phyloP scores from a whole-genome alignment of 2,888 invertebrate species.

The Mesochorus sp. region DNA sequence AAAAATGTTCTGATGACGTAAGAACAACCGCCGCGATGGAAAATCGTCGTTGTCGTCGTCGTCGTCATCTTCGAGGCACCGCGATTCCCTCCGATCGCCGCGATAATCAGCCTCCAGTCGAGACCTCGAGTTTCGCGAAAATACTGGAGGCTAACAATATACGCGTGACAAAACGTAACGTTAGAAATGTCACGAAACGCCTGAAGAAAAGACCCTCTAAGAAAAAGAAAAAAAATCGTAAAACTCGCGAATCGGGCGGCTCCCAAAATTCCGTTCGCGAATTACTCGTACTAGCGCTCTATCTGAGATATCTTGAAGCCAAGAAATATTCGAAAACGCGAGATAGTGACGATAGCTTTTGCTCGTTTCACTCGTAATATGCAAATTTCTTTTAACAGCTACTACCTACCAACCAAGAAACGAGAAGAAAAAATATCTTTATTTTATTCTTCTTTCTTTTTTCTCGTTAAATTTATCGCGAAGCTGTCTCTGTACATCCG shows the following conservation, averaged over 20 bases:
- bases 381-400: no score
- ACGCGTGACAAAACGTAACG: conserved; percentile 6
- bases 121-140: conserved; percentile 30
- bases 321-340: conserved; percentile 64
- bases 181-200: conserved; percentile 1
- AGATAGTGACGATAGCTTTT: conserved; percentile 38
- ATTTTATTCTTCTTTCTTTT: conserved; percentile 13
- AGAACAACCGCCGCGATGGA: no score
- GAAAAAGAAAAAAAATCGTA: conserved; percentile 8
- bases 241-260: background rate
- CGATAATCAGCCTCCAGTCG: background rate
- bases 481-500: conserved; percentile 57
- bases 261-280: conserved; percentile 63
- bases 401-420: no score
- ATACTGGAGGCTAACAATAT: conserved; percentile 29
- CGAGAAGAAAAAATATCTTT: background rate
- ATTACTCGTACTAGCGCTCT: conserved; percentile 74
- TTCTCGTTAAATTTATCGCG: conserved; percentile 59
- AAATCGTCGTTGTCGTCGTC: no score
- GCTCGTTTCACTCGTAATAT: conserved; percentile 18
- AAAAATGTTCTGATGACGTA: no score
- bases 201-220: background rate
- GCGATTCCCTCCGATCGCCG: no score
- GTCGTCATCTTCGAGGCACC: no score
- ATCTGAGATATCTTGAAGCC: conserved; percentile 71